Base-by-base conservation (phyloP, 1,140 invertebrate species). In the Tribolium castaneum region DNA sequence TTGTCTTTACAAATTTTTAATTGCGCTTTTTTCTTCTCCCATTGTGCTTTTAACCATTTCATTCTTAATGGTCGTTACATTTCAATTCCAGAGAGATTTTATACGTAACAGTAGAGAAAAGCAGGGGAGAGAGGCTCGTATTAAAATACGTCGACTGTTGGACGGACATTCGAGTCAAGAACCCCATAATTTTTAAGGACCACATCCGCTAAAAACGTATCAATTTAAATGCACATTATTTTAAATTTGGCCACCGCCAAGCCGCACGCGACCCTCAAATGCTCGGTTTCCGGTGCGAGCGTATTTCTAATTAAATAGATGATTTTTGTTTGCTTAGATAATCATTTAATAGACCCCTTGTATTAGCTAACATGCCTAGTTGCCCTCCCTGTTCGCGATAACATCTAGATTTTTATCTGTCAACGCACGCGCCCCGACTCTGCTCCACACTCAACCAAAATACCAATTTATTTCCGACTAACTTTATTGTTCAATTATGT, bases 241-340 rank as follows among this genome's bases (percentile, higher is more conserved):
- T 81, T 76, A 80, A 81, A 78, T 80, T 80, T 77, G 54, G 73
- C 74, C 59, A 66, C 59, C 59, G 59, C 12, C 59, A 66, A 54
- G 70, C 52, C 73, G 70, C 84, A 85, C 83, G 83, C 82, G 83
- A 84, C 83, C 80, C 79, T 76, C 80, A 79, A 85, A 84, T 81
- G 73, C 78, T 79, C 78, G 62, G 80, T 84, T 86, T 86, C 85
- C 85, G 85, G 85, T 82, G 75, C 75, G 78, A 72, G 76, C 78
- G 81, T 81, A 77, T 82, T 85, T 84, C 86, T 86, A 86, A 86
- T 86, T 86, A 86, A 86, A 85, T 86, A 85, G 86, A 86, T 86
- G 85, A 86, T 86, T 86, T 86, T 82, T 86, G 85, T 86, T 86
- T 86, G 86, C 86, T 86, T 85, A 86, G 85, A 86, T 86, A 86